These are phyloP conservation scores for Pandemis corylana DNA, from an alignment of 2,888 invertebrate species.

Conservation along the genomic window DNA sequence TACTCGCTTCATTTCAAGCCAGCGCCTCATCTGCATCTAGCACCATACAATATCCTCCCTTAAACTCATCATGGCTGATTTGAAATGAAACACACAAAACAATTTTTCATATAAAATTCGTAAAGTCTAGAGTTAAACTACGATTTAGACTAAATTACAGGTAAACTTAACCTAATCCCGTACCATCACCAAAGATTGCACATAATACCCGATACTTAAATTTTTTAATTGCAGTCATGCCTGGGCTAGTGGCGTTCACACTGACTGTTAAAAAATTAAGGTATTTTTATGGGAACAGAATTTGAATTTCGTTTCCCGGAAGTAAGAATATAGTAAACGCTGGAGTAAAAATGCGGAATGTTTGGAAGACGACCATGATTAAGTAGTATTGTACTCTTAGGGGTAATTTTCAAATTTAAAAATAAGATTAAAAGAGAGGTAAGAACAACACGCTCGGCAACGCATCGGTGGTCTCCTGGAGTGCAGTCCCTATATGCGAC, in stretches of 20 bases:
- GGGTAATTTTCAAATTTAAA: conserved; percentile 21
- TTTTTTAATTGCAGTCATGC: conserved; percentile 84
- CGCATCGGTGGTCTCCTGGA: conserved; percentile 34
- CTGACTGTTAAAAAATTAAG: conserved; percentile 82
- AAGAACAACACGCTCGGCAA: conserved; percentile 38
- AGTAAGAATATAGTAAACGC: conserved; percentile 58
- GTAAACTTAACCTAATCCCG: conserved; percentile 79
- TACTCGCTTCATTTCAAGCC: conserved; percentile 80
- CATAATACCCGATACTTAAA: conserved; percentile 92
- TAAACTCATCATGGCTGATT: conserved; percentile 66
- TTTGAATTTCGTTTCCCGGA: conserved; percentile 62
- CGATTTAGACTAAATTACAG: conserved; percentile 59
- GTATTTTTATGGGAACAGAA: conserved; percentile 74
- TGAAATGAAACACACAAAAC: conserved; percentile 77
- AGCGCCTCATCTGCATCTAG: conserved; percentile 65
- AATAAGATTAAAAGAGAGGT: conserved; percentile 14
- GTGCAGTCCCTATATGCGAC: conserved; percentile 42
- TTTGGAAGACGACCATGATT: conserved; percentile 76
- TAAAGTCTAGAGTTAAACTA: conserved; percentile 59
- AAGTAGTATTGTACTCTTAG: conserved; percentile 33
- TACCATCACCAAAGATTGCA: conserved; percentile 92
- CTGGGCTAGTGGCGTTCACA: conserved; percentile 70
- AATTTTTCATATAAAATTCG: conserved; percentile 59
- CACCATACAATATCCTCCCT: conserved; percentile 66
- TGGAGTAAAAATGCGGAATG: conserved; percentile 58